Evolutionary conservation across 2,113 vertebrate genomes (phyloP), one percentile per base, ranked within the genome.

Genomic region (Ornithorhynchus anatinus): DNA sequence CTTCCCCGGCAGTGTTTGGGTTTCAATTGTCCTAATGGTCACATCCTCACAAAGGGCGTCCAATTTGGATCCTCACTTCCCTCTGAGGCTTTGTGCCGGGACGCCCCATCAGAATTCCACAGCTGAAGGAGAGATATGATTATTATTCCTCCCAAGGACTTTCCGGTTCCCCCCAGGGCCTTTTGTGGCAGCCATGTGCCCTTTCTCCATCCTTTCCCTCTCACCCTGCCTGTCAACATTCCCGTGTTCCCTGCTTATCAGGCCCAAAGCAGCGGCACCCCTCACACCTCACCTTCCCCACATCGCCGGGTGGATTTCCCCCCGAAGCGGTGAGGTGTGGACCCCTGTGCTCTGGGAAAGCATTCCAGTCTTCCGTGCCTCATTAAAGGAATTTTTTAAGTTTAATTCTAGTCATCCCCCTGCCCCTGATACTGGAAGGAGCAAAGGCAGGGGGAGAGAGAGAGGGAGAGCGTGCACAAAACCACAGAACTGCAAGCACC

Each of bases 401-500:
- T 42, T 61, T 59, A 59, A 61, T 63, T 64, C 71, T 69, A 39
- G 57, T 61, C 51, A 33, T 71, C 60, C 44, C 47, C 75, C 62
- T 77, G 75, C 54, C 72, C 73, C 58, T 74, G 22, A 66, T 69
- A 71, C 63, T 60, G 37, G 71, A 80, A 65, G 71, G 60, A 81
- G 76, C 22, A 11, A 56, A 62, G 19, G 17, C 13, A 15, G 79
- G 47, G 63, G 51, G 45, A 89, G 86, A 88, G 2, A 81, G 79
- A 63, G 78, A 87, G 88, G 73, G 22, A 22, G 43, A 84, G 80
- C 79, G 72, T 77, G 81, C 59, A 81, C 45, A 51, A 81, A 68
- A 88, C 89, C 88, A 91, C 90, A 89, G 90, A 91, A 82, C 89
- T 81, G 89, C 80, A 59, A 85, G 92, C 89, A 90, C 83, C 85